phyloP scores from a whole-genome alignment of 2,797 vertebrate species.

The Valencia hispanica region DNA sequence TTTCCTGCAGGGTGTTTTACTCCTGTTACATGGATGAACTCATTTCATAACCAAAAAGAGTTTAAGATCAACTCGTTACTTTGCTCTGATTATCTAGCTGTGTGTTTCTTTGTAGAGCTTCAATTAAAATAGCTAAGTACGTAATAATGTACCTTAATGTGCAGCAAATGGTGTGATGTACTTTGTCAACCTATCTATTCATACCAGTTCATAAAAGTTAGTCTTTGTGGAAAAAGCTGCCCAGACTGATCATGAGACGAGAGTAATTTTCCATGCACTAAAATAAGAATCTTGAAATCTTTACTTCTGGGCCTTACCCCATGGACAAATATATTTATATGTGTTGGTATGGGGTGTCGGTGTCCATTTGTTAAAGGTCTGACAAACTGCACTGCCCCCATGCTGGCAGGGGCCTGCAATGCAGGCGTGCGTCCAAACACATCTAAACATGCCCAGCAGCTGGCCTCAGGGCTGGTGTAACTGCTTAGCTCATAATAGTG shows the following conservation, averaged over 20 bases:
- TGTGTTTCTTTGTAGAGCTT: neutral
- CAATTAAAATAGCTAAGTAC: neutral
- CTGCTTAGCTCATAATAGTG: constrained; percentile 67
- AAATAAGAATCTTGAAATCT: constrained; percentile 50
- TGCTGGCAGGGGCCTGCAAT: constrained; percentile 57
- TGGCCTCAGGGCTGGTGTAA: constrained; percentile 57
- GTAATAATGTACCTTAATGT: neutral
- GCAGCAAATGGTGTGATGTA: neutral
- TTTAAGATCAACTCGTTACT: neutral
- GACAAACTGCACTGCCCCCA: constrained; percentile 57
- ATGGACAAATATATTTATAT: neutral
- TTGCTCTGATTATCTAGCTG: no score
- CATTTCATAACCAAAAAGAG: neutral
- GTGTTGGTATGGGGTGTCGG: constrained; percentile 4
- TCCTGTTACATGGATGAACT: neutral
- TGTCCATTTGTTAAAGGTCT: constrained; percentile 42
- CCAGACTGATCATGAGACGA: constrained; percentile 28
- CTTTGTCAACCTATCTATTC: neutral
- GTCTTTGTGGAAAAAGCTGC: neutral
- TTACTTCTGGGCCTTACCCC: constrained; percentile 12
- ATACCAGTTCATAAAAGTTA: neutral
- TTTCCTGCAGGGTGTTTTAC: no score
- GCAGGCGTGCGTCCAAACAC: constrained; percentile 63
- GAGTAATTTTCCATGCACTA: neutral
- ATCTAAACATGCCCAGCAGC: constrained; percentile 65